Conservation (phyloP, 64 coral and sea anemone species). For the Exaiptasia diaphana region DNA sequence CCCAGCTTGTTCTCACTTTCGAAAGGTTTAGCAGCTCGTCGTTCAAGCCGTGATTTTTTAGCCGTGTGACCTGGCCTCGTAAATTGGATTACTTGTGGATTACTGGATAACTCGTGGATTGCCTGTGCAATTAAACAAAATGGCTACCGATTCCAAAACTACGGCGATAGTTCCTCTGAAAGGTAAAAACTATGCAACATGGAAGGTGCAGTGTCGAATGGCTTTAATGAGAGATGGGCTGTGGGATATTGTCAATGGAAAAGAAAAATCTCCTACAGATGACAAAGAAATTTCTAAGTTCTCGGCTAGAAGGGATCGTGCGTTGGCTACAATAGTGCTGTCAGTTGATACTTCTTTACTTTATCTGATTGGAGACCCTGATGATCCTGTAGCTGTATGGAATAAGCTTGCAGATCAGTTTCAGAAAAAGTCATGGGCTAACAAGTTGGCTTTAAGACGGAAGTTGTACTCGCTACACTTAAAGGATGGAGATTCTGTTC, state of each 20-base stretch:
- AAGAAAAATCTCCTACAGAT: not conserved
- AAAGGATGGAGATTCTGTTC: conserved; percentile 36
- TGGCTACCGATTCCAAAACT: not conserved
- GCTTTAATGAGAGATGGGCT: conserved; percentile 8
- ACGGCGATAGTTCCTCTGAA: conserved; percentile 36
- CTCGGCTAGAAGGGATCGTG: not conserved
- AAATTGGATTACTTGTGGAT: not conserved
- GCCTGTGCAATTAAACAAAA: not conserved
- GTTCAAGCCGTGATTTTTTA: not conserved
- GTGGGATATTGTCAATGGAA: not conserved
- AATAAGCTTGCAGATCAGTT: conserved; percentile 23
- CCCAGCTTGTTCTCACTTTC: not conserved
- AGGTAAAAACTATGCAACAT: conserved; percentile 32
- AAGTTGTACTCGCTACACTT: conserved; percentile 12
- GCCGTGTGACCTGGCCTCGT: not conserved
- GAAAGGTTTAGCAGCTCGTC: not conserved
- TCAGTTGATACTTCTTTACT: conserved; percentile 4
- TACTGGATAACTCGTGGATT: not conserved
- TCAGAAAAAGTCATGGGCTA: conserved; percentile 52
- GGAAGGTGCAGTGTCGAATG: conserved; percentile 52
- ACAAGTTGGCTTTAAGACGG: conserved; percentile 23
- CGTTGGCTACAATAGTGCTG: conserved; percentile 8
- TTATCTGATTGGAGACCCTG: conserved; percentile 5
- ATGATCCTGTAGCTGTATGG: conserved; percentile 18
- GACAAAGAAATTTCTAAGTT: not conserved